Percentiles rank a stretch among this genome's conserved stretches.
These are phyloP conservation scores for Amiota communis DNA, from an alignment of 2,888 invertebrate genomes.

Conservation along the genomic window DNA sequence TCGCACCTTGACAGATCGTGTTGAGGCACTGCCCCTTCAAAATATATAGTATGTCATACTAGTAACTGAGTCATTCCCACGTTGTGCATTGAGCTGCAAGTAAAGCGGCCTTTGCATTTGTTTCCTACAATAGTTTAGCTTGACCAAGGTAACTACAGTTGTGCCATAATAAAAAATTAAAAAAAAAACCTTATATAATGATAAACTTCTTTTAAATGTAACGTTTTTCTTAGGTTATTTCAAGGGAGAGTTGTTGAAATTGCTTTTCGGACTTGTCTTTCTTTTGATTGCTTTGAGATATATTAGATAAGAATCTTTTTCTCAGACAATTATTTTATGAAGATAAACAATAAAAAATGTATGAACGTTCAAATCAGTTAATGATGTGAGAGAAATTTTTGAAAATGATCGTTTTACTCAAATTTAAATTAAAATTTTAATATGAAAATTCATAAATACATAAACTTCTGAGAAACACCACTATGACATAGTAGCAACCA, in stretches of 20 bases:
- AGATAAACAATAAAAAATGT: neutral
- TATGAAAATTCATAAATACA: too few species aligned
- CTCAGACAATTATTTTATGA: slow-evolving; percentile 56
- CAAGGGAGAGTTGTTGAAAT: neutral
- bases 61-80: slow-evolving; percentile 50
- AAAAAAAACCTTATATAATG: neutral
- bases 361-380: neutral
- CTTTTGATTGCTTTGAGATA: neutral
- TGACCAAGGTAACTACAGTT: slow-evolving; percentile 14
- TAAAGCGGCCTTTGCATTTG: neutral
- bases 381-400: neutral
- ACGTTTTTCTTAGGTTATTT: slow-evolving; percentile 4
- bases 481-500: too few species aligned
- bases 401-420: neutral
- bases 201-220: neutral
- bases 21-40: slow-evolving; percentile 49
- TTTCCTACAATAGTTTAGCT: too few species aligned
- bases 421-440: neutral
- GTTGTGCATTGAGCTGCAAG: slow-evolving; percentile 61
- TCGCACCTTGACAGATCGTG: slow-evolving; percentile 50
- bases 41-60: slow-evolving; percentile 1
- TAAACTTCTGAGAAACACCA: too few species aligned
- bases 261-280: neutral
- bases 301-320: slow-evolving; percentile 52
- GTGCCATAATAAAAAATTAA: neutral